phyloP scores from a whole-genome alignment of 2,888 invertebrate species.

The Drosophila picticornis region DNA sequence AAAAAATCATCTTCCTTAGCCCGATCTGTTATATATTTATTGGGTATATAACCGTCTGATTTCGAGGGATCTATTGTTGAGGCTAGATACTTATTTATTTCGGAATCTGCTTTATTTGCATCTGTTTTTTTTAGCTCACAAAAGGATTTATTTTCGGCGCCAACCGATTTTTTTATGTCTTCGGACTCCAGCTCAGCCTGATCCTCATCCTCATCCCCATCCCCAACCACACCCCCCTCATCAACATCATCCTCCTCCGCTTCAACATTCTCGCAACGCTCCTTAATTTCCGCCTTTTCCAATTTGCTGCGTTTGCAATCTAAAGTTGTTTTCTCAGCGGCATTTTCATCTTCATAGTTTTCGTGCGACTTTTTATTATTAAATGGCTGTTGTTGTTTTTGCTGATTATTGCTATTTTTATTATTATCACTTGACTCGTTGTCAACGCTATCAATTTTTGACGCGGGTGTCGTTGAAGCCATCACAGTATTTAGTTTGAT shows the following conservation, averaged over 20 bases:
- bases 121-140: not conserved
- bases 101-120: not conserved
- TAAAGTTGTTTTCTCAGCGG: not conserved
- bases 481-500: constrained; percentile 35
- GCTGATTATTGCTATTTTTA: not conserved
- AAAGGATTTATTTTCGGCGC: not conserved
- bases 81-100: not conserved
- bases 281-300: not conserved
- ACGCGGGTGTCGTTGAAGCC: constrained; percentile 45
- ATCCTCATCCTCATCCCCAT: not conserved
- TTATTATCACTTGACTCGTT: constrained; percentile 3
- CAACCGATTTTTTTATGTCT: not conserved
- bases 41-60: not conserved
- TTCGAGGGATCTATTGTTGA: not conserved
- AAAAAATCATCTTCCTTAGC: not conserved
- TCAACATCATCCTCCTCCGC: not conserved
- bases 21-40: not conserved
- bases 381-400: constrained; percentile 5
- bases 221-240: too few species aligned
- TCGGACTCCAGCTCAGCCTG: not conserved
- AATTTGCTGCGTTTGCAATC: not conserved
- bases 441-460: constrained; percentile 1
- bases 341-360: not conserved
- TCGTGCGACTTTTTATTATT: constrained; percentile 19
- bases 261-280: not conserved